Base-by-base conservation (phyloP, 2,888 invertebrate species). In the Choristoneura rosaceana region DNA sequence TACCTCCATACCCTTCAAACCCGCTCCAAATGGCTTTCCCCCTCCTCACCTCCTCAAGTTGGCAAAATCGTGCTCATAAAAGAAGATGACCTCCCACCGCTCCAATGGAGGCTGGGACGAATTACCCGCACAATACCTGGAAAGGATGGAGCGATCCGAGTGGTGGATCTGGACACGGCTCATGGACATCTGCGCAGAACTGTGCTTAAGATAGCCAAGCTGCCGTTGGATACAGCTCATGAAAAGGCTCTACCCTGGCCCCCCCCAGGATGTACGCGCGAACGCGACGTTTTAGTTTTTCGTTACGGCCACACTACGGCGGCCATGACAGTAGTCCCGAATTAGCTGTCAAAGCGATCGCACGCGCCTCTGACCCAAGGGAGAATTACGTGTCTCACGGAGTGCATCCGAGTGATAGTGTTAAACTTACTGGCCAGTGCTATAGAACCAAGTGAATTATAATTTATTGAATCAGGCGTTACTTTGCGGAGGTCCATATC, bases 1-100 rank as follows among this genome's bases (percentile, higher is more conserved):
- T 45, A 62, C 25, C 64, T 50, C 33, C 47, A 47, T 47, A 47
- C 63, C 33, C 47, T 63, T 8, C 63, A 63, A 63, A 47, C 34
- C 33, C 63, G 63, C 14, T 34, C 33, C n/a, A 63, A 63, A 33
- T 63, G 63, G 63, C 25, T 34, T 3, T 47, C 63, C 14, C 47
- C 63, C 7, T 34, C 47, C 7, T 33, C 25, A 14, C 47, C 63
- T n/a, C 63, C 63, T 47, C 33, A 25, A 47, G 47, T 63, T 14
- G 47, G 63, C 3, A 47, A 63, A 15, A 33, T 63, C 7, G 63
- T 63, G 2, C 47, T 63, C 8, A 34, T 63, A 33, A 63, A 63
- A n/a, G 63, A 62, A 3, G 62, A 62, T 12, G 14, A 62, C 12
- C 25, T 45, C 4, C 45, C 62, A 10, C 62, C 62, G 4, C 45